Evolutionary conservation across 2,888 invertebrate species (phyloP).

Genomic region (Pyrgus malvae): DNA sequence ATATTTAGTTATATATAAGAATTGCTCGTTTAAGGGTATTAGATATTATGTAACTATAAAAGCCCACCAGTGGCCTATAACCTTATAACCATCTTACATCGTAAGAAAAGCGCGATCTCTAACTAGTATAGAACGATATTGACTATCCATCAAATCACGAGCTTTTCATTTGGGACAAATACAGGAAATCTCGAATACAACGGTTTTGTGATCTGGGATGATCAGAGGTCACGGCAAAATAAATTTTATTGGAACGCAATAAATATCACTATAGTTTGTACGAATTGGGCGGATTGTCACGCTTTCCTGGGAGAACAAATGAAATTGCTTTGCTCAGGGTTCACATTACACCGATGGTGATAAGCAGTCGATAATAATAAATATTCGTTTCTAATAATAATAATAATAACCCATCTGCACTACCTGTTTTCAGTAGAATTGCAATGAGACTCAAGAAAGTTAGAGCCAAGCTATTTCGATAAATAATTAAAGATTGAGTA

Average conservation of each 20-base stretch:
- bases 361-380: no score
- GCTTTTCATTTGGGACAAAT: constrained; percentile 10
- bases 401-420: no score
- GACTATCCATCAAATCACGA: constrained; percentile 17
- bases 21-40: no score
- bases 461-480: no score
- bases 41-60: no score
- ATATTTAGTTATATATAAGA: no score
- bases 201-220: neutral
- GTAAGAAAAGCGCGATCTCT: neutral
- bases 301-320: constrained; percentile 22
- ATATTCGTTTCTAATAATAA: no score
- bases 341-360: constrained; percentile 24
- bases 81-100: no score
- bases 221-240: constrained; percentile 13
- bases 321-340: constrained; percentile 15
- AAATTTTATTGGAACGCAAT: constrained; percentile 13
- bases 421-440: no score
- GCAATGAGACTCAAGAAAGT: no score
- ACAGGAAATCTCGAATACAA: constrained; percentile 9
- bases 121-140: constrained; percentile 2
- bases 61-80: no score
- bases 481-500: no score
- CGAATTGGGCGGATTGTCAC: constrained; percentile 19
- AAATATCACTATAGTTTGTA: constrained; percentile 25